Percentiles rank a stretch among this genome's conserved stretches.
Evolutionary conservation across 1,140 invertebrate genomes (phyloP).

Genomic region (Pantala flavescens): DNA sequence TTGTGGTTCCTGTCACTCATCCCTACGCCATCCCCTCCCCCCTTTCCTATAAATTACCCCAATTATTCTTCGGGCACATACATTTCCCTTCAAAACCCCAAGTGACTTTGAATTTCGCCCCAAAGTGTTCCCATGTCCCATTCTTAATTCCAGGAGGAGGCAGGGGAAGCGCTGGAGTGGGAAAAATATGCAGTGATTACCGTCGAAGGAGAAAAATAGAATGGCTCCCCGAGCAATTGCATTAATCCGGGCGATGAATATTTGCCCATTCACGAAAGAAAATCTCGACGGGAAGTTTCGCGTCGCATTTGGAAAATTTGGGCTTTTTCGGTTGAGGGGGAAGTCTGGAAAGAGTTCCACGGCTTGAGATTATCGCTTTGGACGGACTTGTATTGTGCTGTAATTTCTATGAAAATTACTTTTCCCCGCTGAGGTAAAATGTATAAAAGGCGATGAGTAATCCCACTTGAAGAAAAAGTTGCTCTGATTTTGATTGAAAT

Average conservation of each 20-base stretch:
- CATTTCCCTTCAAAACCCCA: neutral
- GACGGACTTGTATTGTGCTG: too few species aligned
- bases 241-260: neutral
- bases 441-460: too few species aligned
- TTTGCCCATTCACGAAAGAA: constrained; percentile 1
- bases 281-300: neutral
- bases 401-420: too few species aligned
- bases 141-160: neutral
- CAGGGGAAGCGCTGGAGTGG: neutral
- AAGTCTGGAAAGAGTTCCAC: too few species aligned
- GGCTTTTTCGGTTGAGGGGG: too few species aligned
- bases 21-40: neutral
- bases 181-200: neutral
- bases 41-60: neutral
- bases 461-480: too few species aligned
- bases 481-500: too few species aligned
- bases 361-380: too few species aligned
- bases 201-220: neutral
- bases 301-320: too few species aligned
- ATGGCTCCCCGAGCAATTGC: neutral
- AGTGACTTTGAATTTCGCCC: neutral
- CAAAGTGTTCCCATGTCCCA: neutral
- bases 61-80: neutral
- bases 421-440: too few species aligned
- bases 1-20: neutral